Conservation (phyloP, 2,113 vertebrate species). For the Muntiacus muntjak region DNA sequence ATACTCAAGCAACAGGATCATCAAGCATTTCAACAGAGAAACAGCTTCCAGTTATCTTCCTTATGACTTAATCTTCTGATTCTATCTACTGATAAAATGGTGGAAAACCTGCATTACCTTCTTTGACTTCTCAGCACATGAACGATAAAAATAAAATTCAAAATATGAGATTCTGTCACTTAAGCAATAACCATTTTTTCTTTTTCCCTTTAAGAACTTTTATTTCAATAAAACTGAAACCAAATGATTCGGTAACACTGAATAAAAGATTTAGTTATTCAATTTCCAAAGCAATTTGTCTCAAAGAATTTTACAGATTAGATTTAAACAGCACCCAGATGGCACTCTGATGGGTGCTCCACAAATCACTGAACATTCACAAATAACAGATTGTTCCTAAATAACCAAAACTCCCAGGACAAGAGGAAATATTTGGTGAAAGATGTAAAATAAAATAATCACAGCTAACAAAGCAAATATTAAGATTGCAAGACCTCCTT, state of each 20-base stretch:
- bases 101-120: neutral
- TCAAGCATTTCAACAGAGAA: slow-evolving; percentile 12
- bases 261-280: neutral
- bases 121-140: neutral
- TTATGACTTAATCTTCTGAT: neutral
- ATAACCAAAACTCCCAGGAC: slow-evolving; percentile 53
- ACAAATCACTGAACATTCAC: slow-evolving; percentile 64
- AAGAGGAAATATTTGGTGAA: slow-evolving; percentile 41
- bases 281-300: slow-evolving; percentile 45
- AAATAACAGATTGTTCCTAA: slow-evolving; percentile 61
- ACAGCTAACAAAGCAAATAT: slow-evolving; percentile 32
- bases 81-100: neutral
- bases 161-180: neutral
- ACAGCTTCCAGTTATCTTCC: neutral
- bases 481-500: neutral
- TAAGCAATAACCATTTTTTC: neutral
- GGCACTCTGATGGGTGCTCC: slow-evolving; percentile 49
- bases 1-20: neutral
- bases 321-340: slow-evolving; percentile 58
- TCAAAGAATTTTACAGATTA: slow-evolving; percentile 27
- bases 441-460: slow-evolving; percentile 55
- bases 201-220: slow-evolving; percentile 34
- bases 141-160: slow-evolving; percentile 20
- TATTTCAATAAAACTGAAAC: slow-evolving; percentile 28
- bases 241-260: neutral